Evolutionary conservation across 2,888 invertebrate genomes (phyloP).

Genomic region (Gortyna flavago): DNA sequence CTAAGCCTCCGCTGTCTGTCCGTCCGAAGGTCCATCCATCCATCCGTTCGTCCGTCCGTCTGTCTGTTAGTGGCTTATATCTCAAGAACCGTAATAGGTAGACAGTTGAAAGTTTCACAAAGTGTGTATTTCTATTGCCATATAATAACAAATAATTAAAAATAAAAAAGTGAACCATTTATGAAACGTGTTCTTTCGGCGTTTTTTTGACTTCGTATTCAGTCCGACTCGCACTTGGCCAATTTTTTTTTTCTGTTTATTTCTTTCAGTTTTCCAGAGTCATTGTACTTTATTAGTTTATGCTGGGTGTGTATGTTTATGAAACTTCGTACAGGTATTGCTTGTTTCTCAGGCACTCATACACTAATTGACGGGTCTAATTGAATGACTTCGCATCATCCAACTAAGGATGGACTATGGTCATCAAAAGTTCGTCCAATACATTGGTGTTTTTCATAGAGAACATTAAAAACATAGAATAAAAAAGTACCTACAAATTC

Average conservation of each 20-base stretch:
- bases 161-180: too few species aligned
- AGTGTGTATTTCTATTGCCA: background rate
- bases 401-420: background rate
- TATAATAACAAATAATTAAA: background rate
- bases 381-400: slow-evolving; percentile 41
- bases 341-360: slow-evolving; percentile 1
- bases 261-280: slow-evolving; percentile 13
- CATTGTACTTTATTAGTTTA: slow-evolving; percentile 31
- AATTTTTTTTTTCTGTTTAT: background rate
- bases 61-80: background rate
- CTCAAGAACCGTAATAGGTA: background rate
- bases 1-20: background rate
- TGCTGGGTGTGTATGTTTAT: slow-evolving; percentile 31
- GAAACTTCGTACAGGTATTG: background rate
- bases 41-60: background rate
- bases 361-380: slow-evolving; percentile 42
- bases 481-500: too few species aligned
- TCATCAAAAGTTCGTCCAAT: background rate
- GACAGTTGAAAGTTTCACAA: background rate
- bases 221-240: background rate
- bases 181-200: background rate
- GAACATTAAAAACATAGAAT: background rate
- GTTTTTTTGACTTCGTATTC: background rate
- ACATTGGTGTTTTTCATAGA: background rate
- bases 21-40: background rate